Conservation (phyloP, 2,888 invertebrate species). For the Monopis laevigella region DNA sequence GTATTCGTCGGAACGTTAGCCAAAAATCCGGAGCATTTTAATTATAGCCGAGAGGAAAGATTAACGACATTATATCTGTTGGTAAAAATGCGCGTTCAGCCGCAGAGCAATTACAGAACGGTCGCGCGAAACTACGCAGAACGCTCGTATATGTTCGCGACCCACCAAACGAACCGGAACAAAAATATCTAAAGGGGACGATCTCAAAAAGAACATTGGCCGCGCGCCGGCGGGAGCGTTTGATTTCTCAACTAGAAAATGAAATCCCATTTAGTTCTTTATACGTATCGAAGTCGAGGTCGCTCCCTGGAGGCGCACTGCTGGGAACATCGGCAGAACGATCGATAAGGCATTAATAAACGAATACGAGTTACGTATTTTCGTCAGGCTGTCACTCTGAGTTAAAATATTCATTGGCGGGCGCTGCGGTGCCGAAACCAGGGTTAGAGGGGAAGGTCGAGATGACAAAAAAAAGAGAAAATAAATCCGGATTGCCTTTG, state of each 20-base stretch:
- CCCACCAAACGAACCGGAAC: slow-evolving; percentile 34
- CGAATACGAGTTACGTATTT: slow-evolving; percentile 44
- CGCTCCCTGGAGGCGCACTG: slow-evolving; percentile 30
- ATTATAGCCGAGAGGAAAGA: slow-evolving; percentile 39
- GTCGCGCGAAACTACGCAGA: slow-evolving; percentile 21
- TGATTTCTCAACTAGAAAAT: slow-evolving; percentile 62
- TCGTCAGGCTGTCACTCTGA: slow-evolving; percentile 38
- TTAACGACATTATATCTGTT: slow-evolving; percentile 48
- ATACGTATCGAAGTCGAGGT: slow-evolving; percentile 27
- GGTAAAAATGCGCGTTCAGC: slow-evolving; percentile 45
- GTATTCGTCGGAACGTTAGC: slow-evolving; percentile 7
- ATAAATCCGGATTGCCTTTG: no score
- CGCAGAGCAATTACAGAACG: slow-evolving; percentile 39
- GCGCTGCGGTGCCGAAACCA: slow-evolving; percentile 23
- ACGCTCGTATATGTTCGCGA: slow-evolving; percentile 17
- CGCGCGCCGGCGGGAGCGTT: slow-evolving; percentile 39
- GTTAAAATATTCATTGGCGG: slow-evolving; percentile 57
- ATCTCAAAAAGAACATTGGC: slow-evolving; percentile 32
- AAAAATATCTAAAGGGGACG: slow-evolving; percentile 35
- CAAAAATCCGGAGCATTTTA: slow-evolving; percentile 40
- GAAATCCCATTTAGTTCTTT: slow-evolving; percentile 49
- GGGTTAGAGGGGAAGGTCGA: slow-evolving; percentile 20
- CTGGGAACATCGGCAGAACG: slow-evolving; percentile 16
- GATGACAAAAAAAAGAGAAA: slow-evolving; percentile 53
- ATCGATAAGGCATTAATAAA: slow-evolving; percentile 57